Evolutionary conservation across 2,113 vertebrate species (phyloP), one percentile per base, ranked within the genome.

Genomic region (Boleophthalmus pectinirostris): DNA sequence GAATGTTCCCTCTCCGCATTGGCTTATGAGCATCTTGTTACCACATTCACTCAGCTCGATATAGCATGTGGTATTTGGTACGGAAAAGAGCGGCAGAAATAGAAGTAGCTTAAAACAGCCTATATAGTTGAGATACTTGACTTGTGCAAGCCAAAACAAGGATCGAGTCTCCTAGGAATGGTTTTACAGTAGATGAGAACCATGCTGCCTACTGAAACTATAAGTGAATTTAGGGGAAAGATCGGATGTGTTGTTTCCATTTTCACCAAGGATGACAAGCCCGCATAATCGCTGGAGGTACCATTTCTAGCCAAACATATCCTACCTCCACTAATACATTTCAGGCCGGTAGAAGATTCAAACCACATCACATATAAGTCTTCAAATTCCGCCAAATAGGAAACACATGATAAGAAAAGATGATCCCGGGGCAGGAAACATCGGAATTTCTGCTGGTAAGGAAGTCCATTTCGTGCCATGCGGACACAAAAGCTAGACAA

Each of bases 41-140:
- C 87, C 88, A 84, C 86, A 86, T 87, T 88, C 80, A 72, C 80
- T 77, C 68, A 1, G 72, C 85, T 83, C 80, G 51, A 84, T 85
- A 90, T 89, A 91, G 86, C 80, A 53, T 80, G 82, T 33, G 87
- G 85, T 66, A 60, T 82, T 84, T 82, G 33, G 79, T 83, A 87
- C 60, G 83, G 88, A 90, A 87, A 89, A 84, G 73, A 79, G 25
- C 3, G 12, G 80, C 85, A 79, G 81, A 81, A 91, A 91, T 89
- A 91, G 85, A 86, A 80, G 75, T 83, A 33, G 57, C 72, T 70
- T 25, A 78, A 75, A 74, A 33, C 73, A 54, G 64, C 63, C 73
- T 61, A 25, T 25, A 58, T 5, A 47, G 80, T 57, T 75, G 68
- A 81, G 80, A 75, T 74, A 68, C 66, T 79, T 63, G 74, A 86